phyloP scores from a whole-genome alignment of 2,888 invertebrate species.

The Rotaria socialis region DNA sequence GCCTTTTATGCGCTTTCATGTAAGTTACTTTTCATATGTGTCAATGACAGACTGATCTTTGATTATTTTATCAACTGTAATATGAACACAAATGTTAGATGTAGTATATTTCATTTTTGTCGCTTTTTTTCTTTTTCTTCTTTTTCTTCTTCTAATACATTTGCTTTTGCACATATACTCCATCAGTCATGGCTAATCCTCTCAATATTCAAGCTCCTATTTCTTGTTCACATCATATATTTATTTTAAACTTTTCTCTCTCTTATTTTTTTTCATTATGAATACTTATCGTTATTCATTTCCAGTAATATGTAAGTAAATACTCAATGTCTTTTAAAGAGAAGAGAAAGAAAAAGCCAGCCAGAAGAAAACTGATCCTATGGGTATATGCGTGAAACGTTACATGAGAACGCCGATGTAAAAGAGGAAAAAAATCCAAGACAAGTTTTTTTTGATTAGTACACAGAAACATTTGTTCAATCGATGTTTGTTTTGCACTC shows the following conservation, averaged over 20 bases:
- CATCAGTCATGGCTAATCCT: neutral
- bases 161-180: neutral
- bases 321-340: neutral
- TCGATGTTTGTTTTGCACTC: neutral
- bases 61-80: neutral
- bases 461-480: neutral
- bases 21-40: neutral
- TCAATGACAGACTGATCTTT: neutral
- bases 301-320: slow-evolving; percentile 2
- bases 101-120: neutral
- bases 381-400: neutral
- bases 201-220: neutral
- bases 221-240: neutral
- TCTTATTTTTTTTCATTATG: neutral
- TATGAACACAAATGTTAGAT: neutral
- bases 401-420: neutral
- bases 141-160: neutral
- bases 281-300: neutral
- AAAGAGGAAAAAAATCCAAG: neutral
- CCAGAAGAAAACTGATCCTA: neutral
- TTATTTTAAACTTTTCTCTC: neutral
- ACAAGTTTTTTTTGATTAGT: neutral
- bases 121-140: neutral
- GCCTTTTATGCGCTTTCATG: neutral
- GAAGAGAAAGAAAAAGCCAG: neutral